Conservation (phyloP, 2,888 invertebrate species). For the Euspilapteryx auroguttella region DNA sequence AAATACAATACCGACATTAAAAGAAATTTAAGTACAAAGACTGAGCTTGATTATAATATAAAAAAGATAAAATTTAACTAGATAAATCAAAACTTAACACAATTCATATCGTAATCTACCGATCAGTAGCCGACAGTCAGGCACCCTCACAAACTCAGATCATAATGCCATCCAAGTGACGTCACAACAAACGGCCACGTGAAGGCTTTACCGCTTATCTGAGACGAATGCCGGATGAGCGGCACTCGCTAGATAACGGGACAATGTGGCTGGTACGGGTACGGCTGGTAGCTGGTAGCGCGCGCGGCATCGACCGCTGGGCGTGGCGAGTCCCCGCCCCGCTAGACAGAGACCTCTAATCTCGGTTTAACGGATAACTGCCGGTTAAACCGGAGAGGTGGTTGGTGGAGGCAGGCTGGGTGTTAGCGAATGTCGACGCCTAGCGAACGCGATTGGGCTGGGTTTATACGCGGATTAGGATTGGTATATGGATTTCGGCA, state of each 20-base stretch:
- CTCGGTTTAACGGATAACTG: constrained; percentile 57
- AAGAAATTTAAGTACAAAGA: too few species aligned
- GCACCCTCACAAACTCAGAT: not conserved
- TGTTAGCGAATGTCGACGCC: constrained; percentile 40
- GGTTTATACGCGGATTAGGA: constrained; percentile 48
- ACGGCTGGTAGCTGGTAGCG: constrained; percentile 10
- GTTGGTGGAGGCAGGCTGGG: constrained; percentile 25
- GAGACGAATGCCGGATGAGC: constrained; percentile 46
- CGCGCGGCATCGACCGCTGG: constrained; percentile 8
- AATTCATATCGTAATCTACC: too few species aligned
- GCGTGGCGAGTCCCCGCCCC: constrained; percentile 31
- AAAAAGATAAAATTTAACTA: too few species aligned
- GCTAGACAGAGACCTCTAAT: constrained; percentile 47
- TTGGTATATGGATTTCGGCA: constrained; percentile 14
- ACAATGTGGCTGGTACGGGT: constrained; percentile 28
- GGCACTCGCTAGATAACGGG: constrained; percentile 47
- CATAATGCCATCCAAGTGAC: too few species aligned
- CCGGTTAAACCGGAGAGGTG: constrained; percentile 32
- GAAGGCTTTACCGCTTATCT: constrained; percentile 34
- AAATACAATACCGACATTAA: too few species aligned
- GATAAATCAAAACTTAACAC: too few species aligned
- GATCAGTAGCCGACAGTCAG: too few species aligned
- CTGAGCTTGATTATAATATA: too few species aligned
- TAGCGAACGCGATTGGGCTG: constrained; percentile 43
- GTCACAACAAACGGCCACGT: constrained; percentile 7